Percentiles rank a stretch among this genome's conserved stretches.
phyloP scores from a whole-genome alignment of 64 coral and sea anemone genomes.

The Dendrophyllia cribrosa region DNA sequence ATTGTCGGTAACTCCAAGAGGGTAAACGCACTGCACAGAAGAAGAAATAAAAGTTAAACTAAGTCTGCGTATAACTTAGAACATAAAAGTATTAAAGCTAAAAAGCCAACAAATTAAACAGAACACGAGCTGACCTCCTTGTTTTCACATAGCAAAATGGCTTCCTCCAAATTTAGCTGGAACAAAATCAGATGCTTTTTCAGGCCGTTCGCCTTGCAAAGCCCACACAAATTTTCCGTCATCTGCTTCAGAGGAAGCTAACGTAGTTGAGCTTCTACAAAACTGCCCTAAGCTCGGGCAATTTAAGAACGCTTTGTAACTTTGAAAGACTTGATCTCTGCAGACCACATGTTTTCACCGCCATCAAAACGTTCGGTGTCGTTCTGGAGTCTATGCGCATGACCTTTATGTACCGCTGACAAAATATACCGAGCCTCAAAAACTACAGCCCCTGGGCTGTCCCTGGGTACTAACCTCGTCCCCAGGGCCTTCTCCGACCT shows the following conservation, averaged over 20 bases:
- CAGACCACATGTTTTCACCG: not conserved
- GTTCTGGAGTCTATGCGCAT: not conserved
- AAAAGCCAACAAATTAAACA: not conserved
- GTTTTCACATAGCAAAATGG: conserved; percentile 67
- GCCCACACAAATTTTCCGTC: conserved; percentile 51
- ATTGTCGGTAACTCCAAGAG: conserved; percentile 3
- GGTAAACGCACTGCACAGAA: conserved; percentile 55
- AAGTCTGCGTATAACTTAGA: not conserved
- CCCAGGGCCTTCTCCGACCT: too few species aligned
- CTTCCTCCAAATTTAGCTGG: conserved; percentile 69
- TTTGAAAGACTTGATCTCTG: not conserved
- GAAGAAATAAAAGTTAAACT: not conserved
- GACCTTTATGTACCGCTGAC: not conserved
- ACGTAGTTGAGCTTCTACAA: not conserved
- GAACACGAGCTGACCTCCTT: conserved; percentile 25
- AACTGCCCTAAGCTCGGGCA: not conserved
- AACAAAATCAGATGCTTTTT: conserved; percentile 23
- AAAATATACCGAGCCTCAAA: too few species aligned
- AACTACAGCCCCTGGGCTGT: too few species aligned
- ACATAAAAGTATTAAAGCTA: not conserved
- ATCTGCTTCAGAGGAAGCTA: not conserved
- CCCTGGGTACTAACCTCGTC: too few species aligned
- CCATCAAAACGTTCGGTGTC: conserved; percentile 27
- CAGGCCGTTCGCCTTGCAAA: conserved; percentile 38
- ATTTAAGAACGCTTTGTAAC: not conserved